These are phyloP conservation scores for Syritta pipiens DNA, from an alignment of 2,888 invertebrate genomes.

Conservation along the genomic window DNA sequence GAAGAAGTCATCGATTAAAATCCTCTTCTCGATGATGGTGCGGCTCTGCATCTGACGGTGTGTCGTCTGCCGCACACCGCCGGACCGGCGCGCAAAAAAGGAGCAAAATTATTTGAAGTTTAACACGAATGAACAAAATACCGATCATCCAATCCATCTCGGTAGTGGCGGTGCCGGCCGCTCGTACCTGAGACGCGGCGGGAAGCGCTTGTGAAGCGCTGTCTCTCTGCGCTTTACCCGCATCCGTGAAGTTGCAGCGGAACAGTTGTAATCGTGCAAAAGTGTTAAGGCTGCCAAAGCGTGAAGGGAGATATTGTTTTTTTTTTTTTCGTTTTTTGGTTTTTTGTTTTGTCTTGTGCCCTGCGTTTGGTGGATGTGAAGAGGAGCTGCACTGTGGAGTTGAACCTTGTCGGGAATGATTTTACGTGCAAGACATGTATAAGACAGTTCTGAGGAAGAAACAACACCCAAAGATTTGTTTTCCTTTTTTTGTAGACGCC, in stretches of 20 bases:
- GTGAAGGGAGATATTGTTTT: conserved; percentile 14
- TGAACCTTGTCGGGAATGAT: no score
- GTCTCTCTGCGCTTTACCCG: no score
- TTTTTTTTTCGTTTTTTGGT: neutral
- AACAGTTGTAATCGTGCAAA: conserved; percentile 54
- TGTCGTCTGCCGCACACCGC: conserved; percentile 13
- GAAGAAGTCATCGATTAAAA: conserved; percentile 65
- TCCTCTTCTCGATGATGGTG: conserved; percentile 32
- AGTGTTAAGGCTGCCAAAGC: conserved; percentile 42
- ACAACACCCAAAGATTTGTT: no score
- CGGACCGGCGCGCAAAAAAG: conserved; percentile 6
- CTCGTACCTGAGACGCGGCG: neutral
- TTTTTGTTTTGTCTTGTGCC: neutral
- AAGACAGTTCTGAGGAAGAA: no score
- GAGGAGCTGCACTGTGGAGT: neutral
- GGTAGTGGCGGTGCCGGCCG: neutral
- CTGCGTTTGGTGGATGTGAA: neutral
- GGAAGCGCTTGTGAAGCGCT: no score
- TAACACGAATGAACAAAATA: conserved; percentile 66
- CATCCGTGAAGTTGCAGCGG: conserved; percentile 35
- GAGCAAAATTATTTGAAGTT: conserved; percentile 56
- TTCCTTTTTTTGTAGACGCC: no score
- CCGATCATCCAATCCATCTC: conserved; percentile 53
- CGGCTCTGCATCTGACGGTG: conserved; percentile 12
- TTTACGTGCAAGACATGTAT: no score